Evolutionary conservation across 2,888 invertebrate species (phyloP).

Genomic region (Troides aeacus): DNA sequence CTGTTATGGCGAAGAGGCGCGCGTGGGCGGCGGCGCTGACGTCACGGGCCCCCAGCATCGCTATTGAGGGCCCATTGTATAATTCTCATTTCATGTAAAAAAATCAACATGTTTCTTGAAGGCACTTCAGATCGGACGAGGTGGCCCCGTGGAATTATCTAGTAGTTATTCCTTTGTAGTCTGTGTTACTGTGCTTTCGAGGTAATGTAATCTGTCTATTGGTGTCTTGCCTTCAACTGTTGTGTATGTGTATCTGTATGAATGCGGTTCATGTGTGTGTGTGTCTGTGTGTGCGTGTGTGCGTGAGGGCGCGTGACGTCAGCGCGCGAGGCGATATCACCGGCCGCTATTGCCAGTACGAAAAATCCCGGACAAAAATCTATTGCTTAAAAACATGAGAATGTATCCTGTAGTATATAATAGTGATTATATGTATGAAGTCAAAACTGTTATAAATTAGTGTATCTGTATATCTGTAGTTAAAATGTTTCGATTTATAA

Average conservation of each 20-base stretch:
- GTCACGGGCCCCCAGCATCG: slow-evolving; percentile 80
- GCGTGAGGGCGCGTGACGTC: slow-evolving; percentile 73
- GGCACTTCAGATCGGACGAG: slow-evolving; percentile 97
- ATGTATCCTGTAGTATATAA: slow-evolving; percentile 19
- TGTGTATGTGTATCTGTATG: slow-evolving; percentile 89
- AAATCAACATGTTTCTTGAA: slow-evolving; percentile 90
- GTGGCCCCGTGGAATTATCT: slow-evolving; percentile 90
- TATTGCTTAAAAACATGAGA: slow-evolving; percentile 12
- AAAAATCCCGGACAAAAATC: slow-evolving; percentile 27
- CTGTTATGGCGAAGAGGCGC: slow-evolving; percentile 59
- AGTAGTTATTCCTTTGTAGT: slow-evolving; percentile 57
- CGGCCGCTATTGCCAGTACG: slow-evolving; percentile 35
- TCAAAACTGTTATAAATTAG: slow-evolving; percentile 14
- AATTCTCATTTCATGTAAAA: slow-evolving; percentile 88
- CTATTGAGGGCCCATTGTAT: slow-evolving; percentile 94
- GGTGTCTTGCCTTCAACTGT: slow-evolving; percentile 88
- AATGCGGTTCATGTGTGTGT: slow-evolving; percentile 73
- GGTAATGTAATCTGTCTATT: slow-evolving; percentile 60
- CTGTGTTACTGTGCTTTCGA: slow-evolving; percentile 44
- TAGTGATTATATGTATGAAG: slow-evolving; percentile 19
- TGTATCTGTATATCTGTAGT: slow-evolving; percentile 15
- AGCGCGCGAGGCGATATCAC: slow-evolving; percentile 52
- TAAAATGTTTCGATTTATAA: slow-evolving; percentile 17
- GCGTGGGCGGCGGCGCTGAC: slow-evolving; percentile 60
- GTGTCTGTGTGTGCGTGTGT: slow-evolving; percentile 83